Conservation (phyloP, 30 jellyfish, hydroid and myxozoan genomes). For the Nemopilema nomurai region DNA sequence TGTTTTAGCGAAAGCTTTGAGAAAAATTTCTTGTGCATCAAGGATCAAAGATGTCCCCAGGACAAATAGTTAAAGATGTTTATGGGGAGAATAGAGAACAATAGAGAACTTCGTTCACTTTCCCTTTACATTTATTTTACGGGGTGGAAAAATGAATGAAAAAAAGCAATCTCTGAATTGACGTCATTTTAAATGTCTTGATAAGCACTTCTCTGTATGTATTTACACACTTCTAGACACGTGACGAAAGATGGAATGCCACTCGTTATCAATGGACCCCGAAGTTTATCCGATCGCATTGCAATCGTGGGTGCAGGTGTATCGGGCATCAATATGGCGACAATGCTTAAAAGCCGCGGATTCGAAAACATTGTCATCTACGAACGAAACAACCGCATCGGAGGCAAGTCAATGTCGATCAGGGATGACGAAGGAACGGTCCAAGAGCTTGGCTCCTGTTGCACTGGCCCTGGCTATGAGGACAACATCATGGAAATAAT, state of each 20-base stretch:
- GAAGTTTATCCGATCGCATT: slow-evolving; percentile 48
- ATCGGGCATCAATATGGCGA: slow-evolving; percentile 93
- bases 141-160: too few relatives aligned
- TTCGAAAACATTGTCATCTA: slow-evolving; percentile 68
- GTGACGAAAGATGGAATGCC: slow-evolving; percentile 1
- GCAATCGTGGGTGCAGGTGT: slow-evolving; percentile 97
- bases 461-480: slow-evolving; percentile 82
- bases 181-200: too few relatives aligned
- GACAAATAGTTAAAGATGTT: too few relatives aligned
- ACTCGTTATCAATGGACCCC: slow-evolving; percentile 71
- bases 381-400: slow-evolving; percentile 67
- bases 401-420: slow-evolving; percentile 83
- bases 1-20: too few relatives aligned
- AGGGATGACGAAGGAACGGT: slow-evolving; percentile 35
- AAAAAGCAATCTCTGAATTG: too few relatives aligned
- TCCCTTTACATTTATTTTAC: too few relatives aligned
- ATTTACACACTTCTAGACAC: background rate
- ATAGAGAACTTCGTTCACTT: too few relatives aligned
- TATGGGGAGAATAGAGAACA: too few relatives aligned
- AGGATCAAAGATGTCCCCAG: too few relatives aligned
- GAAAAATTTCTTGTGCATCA: too few relatives aligned
- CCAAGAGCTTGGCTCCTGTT: slow-evolving; percentile 89
- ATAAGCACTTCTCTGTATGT: too few relatives aligned
- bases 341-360: slow-evolving; percentile 65
- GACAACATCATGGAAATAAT: slow-evolving; percentile 55